A percentile compares a stretch with the other conserved stretches of the same genome.
Conservation (phyloP, 1,140 invertebrate species). For the Aphis craccivora region DNA sequence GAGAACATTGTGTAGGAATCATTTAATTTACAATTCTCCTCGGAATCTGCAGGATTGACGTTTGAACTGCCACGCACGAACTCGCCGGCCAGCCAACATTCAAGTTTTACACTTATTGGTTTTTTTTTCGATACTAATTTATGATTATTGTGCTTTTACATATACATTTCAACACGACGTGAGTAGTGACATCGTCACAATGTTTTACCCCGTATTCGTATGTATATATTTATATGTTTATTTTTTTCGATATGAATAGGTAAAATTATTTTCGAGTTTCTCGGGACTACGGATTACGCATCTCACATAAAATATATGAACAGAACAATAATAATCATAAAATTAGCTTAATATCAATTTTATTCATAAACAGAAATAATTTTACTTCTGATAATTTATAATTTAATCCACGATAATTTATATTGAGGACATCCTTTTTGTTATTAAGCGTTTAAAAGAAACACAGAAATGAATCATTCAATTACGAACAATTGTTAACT, state of each 20-base stretch:
- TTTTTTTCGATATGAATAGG: background rate
- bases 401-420: slow-evolving; percentile 39
- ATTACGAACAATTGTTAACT: slow-evolving; percentile 34
- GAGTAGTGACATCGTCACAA: background rate
- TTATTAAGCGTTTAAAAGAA: slow-evolving; percentile 32
- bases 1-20: background rate
- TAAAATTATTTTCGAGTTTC: background rate
- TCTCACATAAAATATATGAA: background rate
- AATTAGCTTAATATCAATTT: background rate
- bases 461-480: slow-evolving; percentile 29
- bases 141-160: background rate
- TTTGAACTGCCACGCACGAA: background rate
- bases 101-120: background rate
- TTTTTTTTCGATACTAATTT: background rate
- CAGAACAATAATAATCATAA: background rate
- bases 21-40: background rate
- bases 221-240: background rate
- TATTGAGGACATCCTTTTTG: slow-evolving; percentile 42
- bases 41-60: background rate
- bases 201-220: background rate
- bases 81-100: background rate
- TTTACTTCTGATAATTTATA: slow-evolving; percentile 5
- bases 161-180: background rate
- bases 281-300: background rate
- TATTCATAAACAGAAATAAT: background rate